Evolutionary conservation across 2,888 invertebrate species (phyloP).

Genomic region (Lysandra coridon): DNA sequence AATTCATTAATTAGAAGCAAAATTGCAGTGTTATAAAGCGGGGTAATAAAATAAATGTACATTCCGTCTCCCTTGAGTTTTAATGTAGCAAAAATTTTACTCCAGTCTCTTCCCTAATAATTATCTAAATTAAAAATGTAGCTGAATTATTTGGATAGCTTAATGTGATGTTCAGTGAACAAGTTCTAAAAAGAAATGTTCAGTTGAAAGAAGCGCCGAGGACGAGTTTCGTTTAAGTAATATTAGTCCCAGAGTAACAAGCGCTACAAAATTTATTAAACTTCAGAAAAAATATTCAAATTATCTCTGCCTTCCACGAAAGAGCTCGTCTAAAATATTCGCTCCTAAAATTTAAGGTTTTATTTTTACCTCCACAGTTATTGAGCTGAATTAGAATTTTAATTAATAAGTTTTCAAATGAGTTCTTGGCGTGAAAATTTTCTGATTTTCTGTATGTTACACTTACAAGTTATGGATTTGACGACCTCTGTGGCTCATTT

Average conservation of each 20-base stretch:
- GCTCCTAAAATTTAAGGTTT: background rate
- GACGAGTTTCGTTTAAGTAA: slow-evolving; percentile 23
- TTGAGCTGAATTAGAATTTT: background rate
- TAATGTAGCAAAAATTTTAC: slow-evolving; percentile 23
- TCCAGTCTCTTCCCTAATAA: slow-evolving; percentile 18
- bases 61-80: background rate
- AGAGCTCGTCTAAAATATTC: slow-evolving; percentile 3
- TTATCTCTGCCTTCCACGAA: background rate
- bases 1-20: slow-evolving; percentile 7
- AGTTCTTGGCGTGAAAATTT: background rate
- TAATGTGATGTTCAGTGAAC: slow-evolving; percentile 30
- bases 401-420: background rate
- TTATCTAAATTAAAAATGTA: slow-evolving; percentile 29
- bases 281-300: slow-evolving; percentile 16
- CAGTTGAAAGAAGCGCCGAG: slow-evolving; percentile 12
- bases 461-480: background rate
- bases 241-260: slow-evolving; percentile 15
- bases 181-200: slow-evolving; percentile 24
- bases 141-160: slow-evolving; percentile 27
- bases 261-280: slow-evolving; percentile 12
- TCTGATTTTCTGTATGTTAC: background rate
- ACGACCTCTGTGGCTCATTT: too few relatives aligned
- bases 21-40: background rate
- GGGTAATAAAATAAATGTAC: background rate
- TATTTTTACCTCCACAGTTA: background rate